Base-by-base conservation (phyloP, 30 jellyfish, hydroid and myxozoan species). In the Turritopsis dohrnii region DNA sequence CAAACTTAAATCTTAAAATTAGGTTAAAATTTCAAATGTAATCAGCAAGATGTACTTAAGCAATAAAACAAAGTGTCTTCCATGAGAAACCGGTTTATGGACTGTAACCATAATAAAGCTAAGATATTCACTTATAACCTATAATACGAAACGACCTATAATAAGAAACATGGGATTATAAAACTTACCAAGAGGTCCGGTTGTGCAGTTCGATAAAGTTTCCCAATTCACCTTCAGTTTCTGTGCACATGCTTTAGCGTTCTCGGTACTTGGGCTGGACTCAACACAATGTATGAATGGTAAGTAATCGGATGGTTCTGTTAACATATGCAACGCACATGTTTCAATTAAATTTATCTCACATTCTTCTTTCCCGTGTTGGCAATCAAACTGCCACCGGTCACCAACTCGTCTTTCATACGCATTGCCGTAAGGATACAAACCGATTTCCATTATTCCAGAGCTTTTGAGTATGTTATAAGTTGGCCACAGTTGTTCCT, bases 281-380 rank as follows among this genome's bases (percentile, higher is more conserved):
- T 66, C 76, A 7, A 66, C 16, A 25, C 76, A 66, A 66, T 66
- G 8, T 1, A 66, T 66, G 17, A n/a, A 66, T n/a, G 76, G 76
- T 17, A 66, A n/a, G 17, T 3, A 66, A 3, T 66, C 29, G 17
- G 28, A 22, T n/a, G 76, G 76, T n/a, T 66, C 16, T 22, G 29
- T 66, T 17, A 66, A 66, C 30, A 66, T n/a, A 66, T 66, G 76
- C 76, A 66, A 66, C 30, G 76, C 76, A 25, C 76, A 66, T 3
- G 76, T 66, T 75, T 79, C 85, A 52, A 79, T 52, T 1, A 79
- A 52, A 28, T 79, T 79, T 21, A 28, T 9, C 16, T 66, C 8
- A 17, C 76, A 66, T 66, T 66, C 76, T 66, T 66, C 76, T 66
- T 66, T 25, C 30, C 76, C 76, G 17, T 66, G 76, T 25, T 66